Evolutionary conservation across 2,113 vertebrate species (phyloP).

Genomic region (Pyxicephalus adspersus): DNA sequence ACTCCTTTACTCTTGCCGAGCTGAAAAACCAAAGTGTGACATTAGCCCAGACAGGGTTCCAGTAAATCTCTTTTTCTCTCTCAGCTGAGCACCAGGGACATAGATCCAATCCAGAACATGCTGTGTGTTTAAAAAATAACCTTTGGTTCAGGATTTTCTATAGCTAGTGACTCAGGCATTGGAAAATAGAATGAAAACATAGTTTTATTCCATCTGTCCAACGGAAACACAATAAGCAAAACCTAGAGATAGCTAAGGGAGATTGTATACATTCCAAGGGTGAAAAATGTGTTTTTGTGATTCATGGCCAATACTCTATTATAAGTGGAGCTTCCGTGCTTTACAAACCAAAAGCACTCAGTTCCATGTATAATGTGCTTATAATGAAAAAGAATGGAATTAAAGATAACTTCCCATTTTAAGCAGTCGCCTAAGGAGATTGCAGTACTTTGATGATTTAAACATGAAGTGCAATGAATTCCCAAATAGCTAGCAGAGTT

Average conservation of each 20-base stretch:
- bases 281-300: slow-evolving; percentile 36
- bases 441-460: slow-evolving; percentile 57
- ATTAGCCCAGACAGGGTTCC: no score
- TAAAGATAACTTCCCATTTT: slow-evolving; percentile 58
- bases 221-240: neutral
- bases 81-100: no score
- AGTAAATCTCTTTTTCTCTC: no score
- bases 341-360: slow-evolving; percentile 44
- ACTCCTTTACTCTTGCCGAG: no score
- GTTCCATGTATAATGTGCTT: slow-evolving; percentile 55
- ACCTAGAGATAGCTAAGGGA: neutral
- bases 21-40: no score
- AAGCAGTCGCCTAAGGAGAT: slow-evolving; percentile 56
- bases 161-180: no score
- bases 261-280: neutral
- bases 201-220: neutral
- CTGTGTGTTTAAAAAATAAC: no score
- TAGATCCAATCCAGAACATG: no score
- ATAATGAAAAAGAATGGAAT: slow-evolving; percentile 57
- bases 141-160: no score
- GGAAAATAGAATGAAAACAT: neutral
- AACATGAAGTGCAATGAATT: slow-evolving; percentile 57
- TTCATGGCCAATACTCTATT: slow-evolving; percentile 25
- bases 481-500: slow-evolving; percentile 44
- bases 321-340: slow-evolving; percentile 39